A percentile compares a stretch with the other conserved stretches of the same genome.
phyloP scores from a whole-genome alignment of 2,888 invertebrate species.

The Linnaemya tessellans region DNA sequence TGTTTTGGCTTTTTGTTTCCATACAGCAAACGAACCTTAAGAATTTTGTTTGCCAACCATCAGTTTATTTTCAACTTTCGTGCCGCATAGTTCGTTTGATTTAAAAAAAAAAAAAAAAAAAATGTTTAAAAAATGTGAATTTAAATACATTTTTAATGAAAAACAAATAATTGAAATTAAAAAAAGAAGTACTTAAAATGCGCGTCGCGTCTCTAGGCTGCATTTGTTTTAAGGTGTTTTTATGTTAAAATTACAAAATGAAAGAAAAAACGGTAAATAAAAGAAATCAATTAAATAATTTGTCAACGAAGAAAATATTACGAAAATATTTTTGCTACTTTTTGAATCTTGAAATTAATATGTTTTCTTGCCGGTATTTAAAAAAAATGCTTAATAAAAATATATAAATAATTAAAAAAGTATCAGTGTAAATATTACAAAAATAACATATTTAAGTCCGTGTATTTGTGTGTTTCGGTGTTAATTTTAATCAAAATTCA shows the following conservation, averaged over 20 bases:
- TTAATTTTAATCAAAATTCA: not conserved
- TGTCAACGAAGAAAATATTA: constrained; percentile 1
- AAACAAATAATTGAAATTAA: constrained; percentile 30
- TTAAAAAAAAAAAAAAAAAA: constrained; percentile 21
- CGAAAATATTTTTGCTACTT: not conserved
- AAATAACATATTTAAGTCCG: not conserved
- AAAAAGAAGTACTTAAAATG: constrained; percentile 20
- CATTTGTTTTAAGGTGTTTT: constrained; percentile 35
- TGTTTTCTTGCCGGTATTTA: not conserved
- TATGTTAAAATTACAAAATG: not conserved
- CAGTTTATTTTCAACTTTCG: constrained; percentile 79
- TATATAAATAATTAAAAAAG: not conserved
- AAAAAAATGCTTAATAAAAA: not conserved
- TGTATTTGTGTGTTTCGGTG: constrained; percentile 8
- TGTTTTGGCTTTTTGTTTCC: constrained; percentile 33
- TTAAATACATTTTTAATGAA: constrained; percentile 30
- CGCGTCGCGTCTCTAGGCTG: constrained; percentile 22
- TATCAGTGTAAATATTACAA: constrained; percentile 11
- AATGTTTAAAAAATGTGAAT: constrained; percentile 20
- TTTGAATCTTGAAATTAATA: not conserved
- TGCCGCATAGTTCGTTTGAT: constrained; percentile 73
- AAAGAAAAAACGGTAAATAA: constrained; percentile 17
- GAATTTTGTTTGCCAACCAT: constrained; percentile 67
- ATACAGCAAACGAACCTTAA: constrained; percentile 18
- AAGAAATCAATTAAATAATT: not conserved